Conservation (phyloP, 1,140 invertebrate genomes). For the Epicauta chinensis region DNA sequence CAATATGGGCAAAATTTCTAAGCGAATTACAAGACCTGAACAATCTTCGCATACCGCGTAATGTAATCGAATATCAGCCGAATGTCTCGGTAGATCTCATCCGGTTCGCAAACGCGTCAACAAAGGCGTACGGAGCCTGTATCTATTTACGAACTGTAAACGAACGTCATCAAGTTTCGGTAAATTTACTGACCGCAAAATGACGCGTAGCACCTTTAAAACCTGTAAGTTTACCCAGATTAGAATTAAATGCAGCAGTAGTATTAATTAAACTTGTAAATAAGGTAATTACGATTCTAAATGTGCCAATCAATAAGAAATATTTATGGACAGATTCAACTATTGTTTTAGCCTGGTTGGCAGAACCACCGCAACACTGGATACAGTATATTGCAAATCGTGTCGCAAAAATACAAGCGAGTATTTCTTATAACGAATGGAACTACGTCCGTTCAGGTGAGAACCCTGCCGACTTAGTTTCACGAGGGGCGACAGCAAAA, state of each 20-base stretch:
- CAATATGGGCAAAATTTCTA: no score
- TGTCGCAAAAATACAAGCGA: conserved; percentile 33
- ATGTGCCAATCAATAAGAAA: background rate
- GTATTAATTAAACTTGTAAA: conserved; percentile 26
- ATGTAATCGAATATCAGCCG: no score
- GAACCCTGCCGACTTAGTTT: conserved; percentile 39
- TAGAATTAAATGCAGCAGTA: conserved; percentile 44
- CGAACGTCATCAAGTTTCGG: no score
- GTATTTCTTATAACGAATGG: conserved; percentile 30
- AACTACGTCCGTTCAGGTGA: conserved; percentile 31
- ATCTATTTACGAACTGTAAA: no score
- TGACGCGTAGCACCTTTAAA: conserved; percentile 44
- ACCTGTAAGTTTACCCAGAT: conserved; percentile 40
- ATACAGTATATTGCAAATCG: conserved; percentile 26
- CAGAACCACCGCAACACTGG: conserved; percentile 7
- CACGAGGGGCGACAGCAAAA: conserved; percentile 28
- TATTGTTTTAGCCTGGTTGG: conserved; percentile 20
- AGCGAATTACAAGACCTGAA: no score
- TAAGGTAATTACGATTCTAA: conserved; percentile 8
- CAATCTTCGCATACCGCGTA: no score
- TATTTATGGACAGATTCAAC: conserved; percentile 23
- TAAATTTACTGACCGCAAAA: conserved; percentile 38
- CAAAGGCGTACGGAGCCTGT: no score
- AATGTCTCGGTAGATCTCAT: no score
- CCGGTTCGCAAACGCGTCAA: no score